Evolutionary conservation across 2,113 vertebrate genomes (phyloP).

Genomic region (Delphinapterus leucas): DNA sequence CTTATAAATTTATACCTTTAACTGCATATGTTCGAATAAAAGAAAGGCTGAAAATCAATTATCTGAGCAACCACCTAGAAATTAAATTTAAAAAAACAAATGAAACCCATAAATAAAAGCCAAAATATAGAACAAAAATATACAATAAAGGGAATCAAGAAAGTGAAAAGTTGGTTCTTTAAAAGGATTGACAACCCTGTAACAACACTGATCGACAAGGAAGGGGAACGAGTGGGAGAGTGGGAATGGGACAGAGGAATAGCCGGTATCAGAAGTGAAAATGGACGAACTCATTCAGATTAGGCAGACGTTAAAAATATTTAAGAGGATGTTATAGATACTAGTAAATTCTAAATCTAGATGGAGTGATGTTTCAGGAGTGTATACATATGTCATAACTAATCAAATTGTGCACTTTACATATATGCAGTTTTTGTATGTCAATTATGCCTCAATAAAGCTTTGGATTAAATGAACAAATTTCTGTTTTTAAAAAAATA

Average conservation of each 20-base stretch:
- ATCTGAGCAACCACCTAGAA: neutral
- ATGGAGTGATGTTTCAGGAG: neutral
- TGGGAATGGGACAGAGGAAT: neutral
- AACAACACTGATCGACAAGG: neutral
- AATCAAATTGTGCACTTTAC: neutral
- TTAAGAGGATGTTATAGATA: neutral
- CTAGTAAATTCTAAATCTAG: neutral
- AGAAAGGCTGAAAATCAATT: neutral
- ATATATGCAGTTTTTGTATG: neutral
- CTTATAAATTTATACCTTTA: neutral
- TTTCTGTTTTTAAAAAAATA: neutral
- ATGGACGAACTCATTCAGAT: neutral
- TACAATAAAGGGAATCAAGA: neutral
- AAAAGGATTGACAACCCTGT: neutral
- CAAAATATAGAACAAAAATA: neutral
- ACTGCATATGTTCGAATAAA: neutral
- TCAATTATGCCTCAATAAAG: neutral
- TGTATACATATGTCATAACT: neutral
- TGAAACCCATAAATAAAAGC: constrained; percentile 27
- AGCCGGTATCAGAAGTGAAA: neutral
- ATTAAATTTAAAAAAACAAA: neutral
- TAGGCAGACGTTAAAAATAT: neutral
- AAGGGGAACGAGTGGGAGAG: neutral
- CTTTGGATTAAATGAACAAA: neutral
- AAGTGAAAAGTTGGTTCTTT: neutral